Percentiles rank a stretch among this genome's conserved stretches.
phyloP scores from a whole-genome alignment of 2,113 vertebrate species.

The Mormoops blainvillei region DNA sequence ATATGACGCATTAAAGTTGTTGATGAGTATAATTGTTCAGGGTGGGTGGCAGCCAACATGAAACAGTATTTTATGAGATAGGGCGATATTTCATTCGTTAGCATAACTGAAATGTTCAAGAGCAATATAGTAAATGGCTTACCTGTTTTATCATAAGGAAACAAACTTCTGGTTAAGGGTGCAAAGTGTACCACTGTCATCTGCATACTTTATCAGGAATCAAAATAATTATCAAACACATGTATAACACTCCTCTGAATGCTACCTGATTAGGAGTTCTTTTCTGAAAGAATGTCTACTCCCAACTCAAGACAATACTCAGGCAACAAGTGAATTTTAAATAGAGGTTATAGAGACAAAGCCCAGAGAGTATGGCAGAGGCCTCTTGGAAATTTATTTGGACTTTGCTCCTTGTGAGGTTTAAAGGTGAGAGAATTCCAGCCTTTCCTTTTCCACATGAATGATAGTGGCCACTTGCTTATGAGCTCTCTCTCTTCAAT shows the following conservation, averaged over 20 bases:
- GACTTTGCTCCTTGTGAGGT: not conserved
- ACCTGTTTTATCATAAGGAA: conserved; percentile 67
- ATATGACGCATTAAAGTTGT: conserved; percentile 68
- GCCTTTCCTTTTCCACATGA: not conserved
- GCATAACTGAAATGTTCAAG: conserved; percentile 60
- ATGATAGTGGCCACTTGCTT: not conserved
- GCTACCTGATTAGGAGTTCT: not conserved
- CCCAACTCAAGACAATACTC: not conserved
- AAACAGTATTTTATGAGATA: conserved; percentile 12
- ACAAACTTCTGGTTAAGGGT: conserved; percentile 59
- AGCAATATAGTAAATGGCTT: conserved; percentile 59
- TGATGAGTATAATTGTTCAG: not conserved
- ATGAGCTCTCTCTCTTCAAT: not conserved
- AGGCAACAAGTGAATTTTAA: conserved; percentile 45
- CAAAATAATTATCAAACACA: conserved; percentile 11
- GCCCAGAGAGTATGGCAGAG: not conserved
- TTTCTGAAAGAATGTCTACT: not conserved
- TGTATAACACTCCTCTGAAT: not conserved
- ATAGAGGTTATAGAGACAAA: not conserved
- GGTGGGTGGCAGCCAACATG: conserved; percentile 36
- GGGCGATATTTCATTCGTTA: conserved; percentile 31
- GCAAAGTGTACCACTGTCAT: conserved; percentile 61
- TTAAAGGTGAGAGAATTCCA: conserved; percentile 39
- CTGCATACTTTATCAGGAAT: conserved; percentile 41
- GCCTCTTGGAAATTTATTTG: conserved; percentile 3